These are phyloP conservation scores for Trachops cirrhosus DNA, from an alignment of 2,797 vertebrate species.

Conservation along the genomic window DNA sequence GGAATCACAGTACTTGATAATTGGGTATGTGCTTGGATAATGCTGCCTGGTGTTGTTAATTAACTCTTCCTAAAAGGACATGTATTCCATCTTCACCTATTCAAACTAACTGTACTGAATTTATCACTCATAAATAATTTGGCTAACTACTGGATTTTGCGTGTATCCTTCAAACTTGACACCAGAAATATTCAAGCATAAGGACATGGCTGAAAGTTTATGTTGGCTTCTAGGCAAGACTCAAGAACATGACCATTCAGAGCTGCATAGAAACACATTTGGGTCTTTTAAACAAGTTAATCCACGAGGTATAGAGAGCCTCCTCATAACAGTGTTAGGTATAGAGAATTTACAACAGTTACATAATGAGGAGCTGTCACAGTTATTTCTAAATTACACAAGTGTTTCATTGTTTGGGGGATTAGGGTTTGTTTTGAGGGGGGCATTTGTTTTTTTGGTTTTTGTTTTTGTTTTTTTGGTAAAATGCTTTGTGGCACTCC, in stretches of 20 bases:
- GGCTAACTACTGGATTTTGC: background rate
- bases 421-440: background rate
- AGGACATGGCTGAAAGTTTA: background rate
- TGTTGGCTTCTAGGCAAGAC: background rate
- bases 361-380: background rate
- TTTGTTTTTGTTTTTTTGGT: background rate
- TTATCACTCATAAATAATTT: slow-evolving; percentile 25
- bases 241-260: background rate
- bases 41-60: background rate
- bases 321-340: background rate
- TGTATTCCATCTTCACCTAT: background rate
- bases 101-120: background rate
- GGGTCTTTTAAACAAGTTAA: slow-evolving; percentile 13
- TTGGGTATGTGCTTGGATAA: background rate
- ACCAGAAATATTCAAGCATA: background rate
- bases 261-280: background rate
- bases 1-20: background rate
- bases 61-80: background rate
- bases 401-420: background rate
- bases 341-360: background rate
- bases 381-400: background rate
- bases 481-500: background rate
- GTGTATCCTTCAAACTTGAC: background rate
- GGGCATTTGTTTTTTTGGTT: too few species aligned
- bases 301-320: background rate